Evolutionary conservation across 2,797 vertebrate species (phyloP).

Genomic region (Hylomyscus alleni): DNA sequence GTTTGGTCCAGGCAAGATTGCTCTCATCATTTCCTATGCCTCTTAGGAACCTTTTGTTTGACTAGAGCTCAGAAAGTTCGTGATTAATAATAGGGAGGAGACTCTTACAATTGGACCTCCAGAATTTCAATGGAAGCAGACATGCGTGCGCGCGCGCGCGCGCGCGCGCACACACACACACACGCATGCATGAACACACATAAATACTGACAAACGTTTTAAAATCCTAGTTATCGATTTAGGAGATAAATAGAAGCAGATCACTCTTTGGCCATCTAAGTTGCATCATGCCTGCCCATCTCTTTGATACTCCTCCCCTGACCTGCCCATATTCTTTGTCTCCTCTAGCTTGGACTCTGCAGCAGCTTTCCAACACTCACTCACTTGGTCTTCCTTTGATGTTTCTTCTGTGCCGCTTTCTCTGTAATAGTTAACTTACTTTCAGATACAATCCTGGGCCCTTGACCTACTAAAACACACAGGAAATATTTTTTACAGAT

Average conservation of each 20-base stretch:
- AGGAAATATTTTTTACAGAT: background rate
- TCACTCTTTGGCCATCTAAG: constrained; percentile 43
- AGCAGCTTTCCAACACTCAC: background rate
- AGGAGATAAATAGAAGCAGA: constrained; percentile 9
- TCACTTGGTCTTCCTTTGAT: background rate
- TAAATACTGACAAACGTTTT: constrained; percentile 40
- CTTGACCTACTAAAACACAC: background rate
- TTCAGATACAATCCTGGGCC: constrained; percentile 36
- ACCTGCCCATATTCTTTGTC: background rate
- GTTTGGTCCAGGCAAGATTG: constrained; percentile 57
- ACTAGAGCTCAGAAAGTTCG: constrained; percentile 26
- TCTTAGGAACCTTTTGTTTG: constrained; percentile 54
- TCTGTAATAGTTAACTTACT: constrained; percentile 37
- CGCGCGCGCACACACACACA: background rate
- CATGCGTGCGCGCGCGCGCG: background rate
- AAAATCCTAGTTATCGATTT: constrained; percentile 59
- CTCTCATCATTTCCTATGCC: constrained; percentile 43
- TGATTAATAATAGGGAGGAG: background rate
- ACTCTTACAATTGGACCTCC: constrained; percentile 1
- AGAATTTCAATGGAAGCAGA: constrained; percentile 57
- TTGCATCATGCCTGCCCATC: background rate
- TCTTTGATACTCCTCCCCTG: background rate
- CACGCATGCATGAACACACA: background rate
- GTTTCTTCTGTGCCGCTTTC: constrained; percentile 12
- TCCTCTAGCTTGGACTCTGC: background rate